A percentile compares a stretch with the other conserved stretches of the same genome.
These are phyloP conservation scores for Drosophila pallidifrons DNA, from an alignment of 1,140 invertebrate genomes.

Conservation along the genomic window DNA sequence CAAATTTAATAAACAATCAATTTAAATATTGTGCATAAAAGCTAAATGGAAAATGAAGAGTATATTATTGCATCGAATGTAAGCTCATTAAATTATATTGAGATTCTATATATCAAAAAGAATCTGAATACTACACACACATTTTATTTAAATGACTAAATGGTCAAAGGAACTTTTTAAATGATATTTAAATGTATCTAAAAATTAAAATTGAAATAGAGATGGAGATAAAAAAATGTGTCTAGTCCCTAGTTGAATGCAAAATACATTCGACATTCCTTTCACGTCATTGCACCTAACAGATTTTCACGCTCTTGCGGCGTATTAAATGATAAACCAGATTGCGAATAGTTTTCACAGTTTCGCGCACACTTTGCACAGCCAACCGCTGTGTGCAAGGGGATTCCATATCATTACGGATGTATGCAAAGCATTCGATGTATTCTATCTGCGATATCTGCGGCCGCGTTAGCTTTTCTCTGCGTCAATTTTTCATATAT, in stretches of 20 bases:
- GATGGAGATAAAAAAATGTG: neutral
- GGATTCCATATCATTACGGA: conserved; percentile 8
- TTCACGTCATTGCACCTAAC: conserved; percentile 3
- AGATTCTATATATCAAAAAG: no score
- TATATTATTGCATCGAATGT: no score
- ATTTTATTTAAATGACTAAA: no score
- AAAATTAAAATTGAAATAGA: conserved; percentile 10
- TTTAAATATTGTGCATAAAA: no score
- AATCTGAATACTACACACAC: no score
- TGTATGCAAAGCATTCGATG: conserved; percentile 5
- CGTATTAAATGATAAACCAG: conserved; percentile 13
- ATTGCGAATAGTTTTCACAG: conserved; percentile 2
- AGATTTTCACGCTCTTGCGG: neutral
- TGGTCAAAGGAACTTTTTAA: conserved; percentile 14
- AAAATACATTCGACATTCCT: neutral
- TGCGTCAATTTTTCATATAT: conserved; percentile 37
- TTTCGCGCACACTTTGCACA: neutral
- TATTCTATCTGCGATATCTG: conserved; percentile 10
- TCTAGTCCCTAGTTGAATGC: neutral
- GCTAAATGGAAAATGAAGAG: no score
- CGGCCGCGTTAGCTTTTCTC: conserved; percentile 20
- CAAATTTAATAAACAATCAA: no score
- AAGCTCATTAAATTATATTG: no score
- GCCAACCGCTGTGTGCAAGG: neutral
- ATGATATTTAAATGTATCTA: neutral